A percentile compares a stretch with the other conserved stretches of the same genome.
Evolutionary conservation across 2,888 invertebrate genomes (phyloP).

Genomic region (Lithophane leautieri): DNA sequence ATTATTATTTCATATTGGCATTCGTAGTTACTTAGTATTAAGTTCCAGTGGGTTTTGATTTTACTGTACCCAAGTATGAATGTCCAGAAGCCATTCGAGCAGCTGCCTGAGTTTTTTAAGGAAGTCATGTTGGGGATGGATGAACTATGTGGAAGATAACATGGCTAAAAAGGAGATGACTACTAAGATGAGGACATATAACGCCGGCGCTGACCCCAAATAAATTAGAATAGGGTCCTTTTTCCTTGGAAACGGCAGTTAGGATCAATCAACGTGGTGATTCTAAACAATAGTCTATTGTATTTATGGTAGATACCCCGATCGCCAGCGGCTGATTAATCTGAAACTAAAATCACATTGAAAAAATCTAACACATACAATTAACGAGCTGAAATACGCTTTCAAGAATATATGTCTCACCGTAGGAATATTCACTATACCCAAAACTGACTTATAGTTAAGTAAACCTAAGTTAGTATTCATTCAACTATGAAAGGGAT

Average conservation of each 20-base stretch:
- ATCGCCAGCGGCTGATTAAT: background rate
- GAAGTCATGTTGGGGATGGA: background rate
- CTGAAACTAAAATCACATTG: background rate
- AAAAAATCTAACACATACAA: background rate
- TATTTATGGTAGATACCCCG: background rate
- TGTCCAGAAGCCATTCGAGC: background rate
- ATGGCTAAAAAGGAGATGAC: background rate
- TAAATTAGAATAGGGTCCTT: background rate
- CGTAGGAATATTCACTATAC: background rate
- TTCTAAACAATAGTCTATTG: background rate
- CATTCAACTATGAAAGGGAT: constrained; percentile 20
- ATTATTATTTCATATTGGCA: background rate
- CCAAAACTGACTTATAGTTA: background rate
- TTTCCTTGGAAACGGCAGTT: background rate
- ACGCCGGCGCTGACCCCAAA: background rate
- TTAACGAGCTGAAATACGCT: background rate
- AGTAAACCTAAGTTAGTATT: constrained; percentile 24
- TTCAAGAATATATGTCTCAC: background rate
- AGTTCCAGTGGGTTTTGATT: background rate
- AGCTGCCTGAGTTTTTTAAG: background rate
- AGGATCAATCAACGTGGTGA: background rate
- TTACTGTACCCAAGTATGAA: background rate
- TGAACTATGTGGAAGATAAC: background rate
- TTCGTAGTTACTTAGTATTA: background rate
- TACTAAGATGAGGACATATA: background rate